These are phyloP conservation scores for Dryomyza anilis DNA, from an alignment of 2,888 invertebrate genomes.

Conservation along the genomic window DNA sequence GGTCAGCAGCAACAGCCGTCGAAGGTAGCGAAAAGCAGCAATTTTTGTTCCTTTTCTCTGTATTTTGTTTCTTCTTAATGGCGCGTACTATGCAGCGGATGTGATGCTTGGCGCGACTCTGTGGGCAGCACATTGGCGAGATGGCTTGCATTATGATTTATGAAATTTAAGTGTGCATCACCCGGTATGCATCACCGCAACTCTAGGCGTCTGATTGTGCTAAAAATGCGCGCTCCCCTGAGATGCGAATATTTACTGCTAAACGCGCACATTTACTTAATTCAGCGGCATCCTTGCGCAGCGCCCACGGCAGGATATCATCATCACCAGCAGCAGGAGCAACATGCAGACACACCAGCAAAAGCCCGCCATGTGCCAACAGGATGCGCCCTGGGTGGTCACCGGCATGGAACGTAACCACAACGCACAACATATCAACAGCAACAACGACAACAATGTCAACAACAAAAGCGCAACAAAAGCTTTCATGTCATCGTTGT, in stretches of 20 bases:
- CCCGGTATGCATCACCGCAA: not conserved
- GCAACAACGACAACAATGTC: no score
- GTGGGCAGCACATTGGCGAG: not conserved
- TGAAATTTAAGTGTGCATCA: not conserved
- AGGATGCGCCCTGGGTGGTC: constrained; percentile 20
- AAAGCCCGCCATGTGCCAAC: constrained; percentile 7
- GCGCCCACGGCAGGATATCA: constrained; percentile 5
- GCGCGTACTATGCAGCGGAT: not conserved
- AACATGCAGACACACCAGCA: not conserved
- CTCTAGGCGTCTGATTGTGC: not conserved
- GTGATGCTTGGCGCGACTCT: not conserved
- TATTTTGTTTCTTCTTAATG: not conserved
- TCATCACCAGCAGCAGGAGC: not conserved
- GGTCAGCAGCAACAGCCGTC: not conserved
- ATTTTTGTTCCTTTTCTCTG: not conserved
- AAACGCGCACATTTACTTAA: constrained; percentile 8
- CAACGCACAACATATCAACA: not conserved
- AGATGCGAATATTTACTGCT: not conserved
- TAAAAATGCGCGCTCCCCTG: not conserved
- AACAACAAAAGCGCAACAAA: constrained; percentile 26
- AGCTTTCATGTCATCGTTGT: constrained; percentile 57
- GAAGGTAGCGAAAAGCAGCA: not conserved
- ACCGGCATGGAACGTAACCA: constrained; percentile 15
- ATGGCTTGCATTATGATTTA: not conserved
- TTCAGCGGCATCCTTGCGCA: constrained; percentile 1